Evolutionary conservation across 2,888 invertebrate genomes (phyloP).

Genomic region (Monopis laevigella): DNA sequence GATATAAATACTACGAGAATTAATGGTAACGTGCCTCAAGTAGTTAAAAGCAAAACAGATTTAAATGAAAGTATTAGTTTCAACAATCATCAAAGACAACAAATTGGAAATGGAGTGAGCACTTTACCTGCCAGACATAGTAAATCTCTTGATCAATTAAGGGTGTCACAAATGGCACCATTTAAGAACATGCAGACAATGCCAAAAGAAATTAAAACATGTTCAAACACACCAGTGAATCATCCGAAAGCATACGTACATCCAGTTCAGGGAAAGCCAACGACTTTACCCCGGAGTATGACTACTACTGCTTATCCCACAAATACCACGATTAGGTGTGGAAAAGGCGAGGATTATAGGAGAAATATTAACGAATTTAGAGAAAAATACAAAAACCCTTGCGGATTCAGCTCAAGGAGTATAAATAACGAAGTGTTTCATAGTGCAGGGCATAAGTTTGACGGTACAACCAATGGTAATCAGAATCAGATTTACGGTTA

Average conservation of each 20-base stretch:
- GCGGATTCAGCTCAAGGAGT: constrained; percentile 43
- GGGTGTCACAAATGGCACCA: constrained; percentile 59
- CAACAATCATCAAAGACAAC: constrained; percentile 35
- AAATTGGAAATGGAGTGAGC: constrained; percentile 55
- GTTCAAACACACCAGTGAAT: constrained; percentile 51
- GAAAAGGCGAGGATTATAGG: constrained; percentile 64
- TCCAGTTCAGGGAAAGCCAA: constrained; percentile 51
- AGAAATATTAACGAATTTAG: constrained; percentile 71
- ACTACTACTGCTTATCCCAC: constrained; percentile 56
- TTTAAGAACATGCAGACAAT: constrained; percentile 36
- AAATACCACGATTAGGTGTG: constrained; percentile 48
- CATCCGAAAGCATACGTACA: constrained; percentile 53
- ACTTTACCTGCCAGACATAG: constrained; percentile 79
- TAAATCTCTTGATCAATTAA: constrained; percentile 82
- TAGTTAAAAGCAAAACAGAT: constrained; percentile 38
- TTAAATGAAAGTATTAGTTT: constrained; percentile 37
- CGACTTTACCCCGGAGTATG: constrained; percentile 58
- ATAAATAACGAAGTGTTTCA: constrained; percentile 56
- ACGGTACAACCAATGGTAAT: constrained; percentile 46
- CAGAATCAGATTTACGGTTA: constrained; percentile 60
- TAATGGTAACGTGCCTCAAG: constrained; percentile 31
- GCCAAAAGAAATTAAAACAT: constrained; percentile 42
- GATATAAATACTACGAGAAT: constrained; percentile 48
- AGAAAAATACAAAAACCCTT: constrained; percentile 70
- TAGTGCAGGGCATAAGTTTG: constrained; percentile 54